Conservation (phyloP, 2,888 invertebrate species). For the Torymus texanus region DNA sequence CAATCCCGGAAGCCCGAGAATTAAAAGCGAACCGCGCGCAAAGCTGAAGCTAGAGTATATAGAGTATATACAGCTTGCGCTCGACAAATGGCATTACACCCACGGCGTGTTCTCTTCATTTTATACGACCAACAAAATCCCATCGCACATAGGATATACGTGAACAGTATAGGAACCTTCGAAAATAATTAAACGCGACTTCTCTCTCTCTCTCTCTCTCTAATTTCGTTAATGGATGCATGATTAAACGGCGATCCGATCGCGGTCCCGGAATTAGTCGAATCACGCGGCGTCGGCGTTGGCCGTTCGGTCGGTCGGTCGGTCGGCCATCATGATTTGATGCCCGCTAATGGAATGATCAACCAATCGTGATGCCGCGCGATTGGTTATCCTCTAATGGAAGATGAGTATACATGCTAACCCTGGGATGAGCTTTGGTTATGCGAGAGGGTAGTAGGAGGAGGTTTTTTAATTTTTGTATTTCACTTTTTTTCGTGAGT, state of each 20-base stretch:
- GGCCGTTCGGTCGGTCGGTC: neutral
- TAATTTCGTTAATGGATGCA: slow-evolving; percentile 45
- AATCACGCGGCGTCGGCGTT: neutral
- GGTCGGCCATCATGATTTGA: slow-evolving; percentile 21
- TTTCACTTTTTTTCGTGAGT: no score
- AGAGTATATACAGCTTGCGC: no score
- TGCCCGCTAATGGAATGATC: slow-evolving; percentile 48
- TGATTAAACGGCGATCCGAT: slow-evolving; percentile 29
- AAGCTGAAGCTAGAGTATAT: no score
- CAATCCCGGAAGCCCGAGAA: no score
- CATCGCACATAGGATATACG: neutral
- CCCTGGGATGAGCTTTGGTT: no score
- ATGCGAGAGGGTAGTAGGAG: no score
- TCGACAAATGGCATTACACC: no score
- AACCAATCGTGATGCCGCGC: slow-evolving; percentile 22
- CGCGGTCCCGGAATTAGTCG: slow-evolving; percentile 21
- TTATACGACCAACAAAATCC: neutral
- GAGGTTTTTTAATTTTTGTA: no score
- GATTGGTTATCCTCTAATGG: slow-evolving; percentile 43
- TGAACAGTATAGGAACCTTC: neutral
- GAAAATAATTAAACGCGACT: slow-evolving; percentile 43
- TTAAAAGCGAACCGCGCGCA: no score
- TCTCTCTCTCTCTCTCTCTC: neutral
- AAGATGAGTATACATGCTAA: neutral
- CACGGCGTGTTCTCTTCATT: no score